A percentile compares a stretch with the other conserved stretches of the same genome.
These are phyloP conservation scores for Atta cephalotes DNA, from an alignment of 1,140 invertebrate species.

Conservation along the genomic window DNA sequence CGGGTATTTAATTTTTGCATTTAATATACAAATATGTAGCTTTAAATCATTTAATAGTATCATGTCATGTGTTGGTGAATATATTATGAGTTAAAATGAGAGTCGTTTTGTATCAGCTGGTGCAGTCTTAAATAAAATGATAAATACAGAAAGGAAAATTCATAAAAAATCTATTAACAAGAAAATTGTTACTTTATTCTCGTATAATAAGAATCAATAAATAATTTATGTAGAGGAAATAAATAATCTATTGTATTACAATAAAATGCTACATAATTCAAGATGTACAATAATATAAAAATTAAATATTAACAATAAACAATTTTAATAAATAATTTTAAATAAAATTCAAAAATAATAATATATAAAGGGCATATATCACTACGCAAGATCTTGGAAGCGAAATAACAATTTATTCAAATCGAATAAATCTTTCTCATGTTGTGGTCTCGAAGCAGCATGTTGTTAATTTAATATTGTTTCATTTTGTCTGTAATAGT, in stretches of 20 bases:
- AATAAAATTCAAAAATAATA: no score
- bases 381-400: no score
- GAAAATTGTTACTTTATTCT: background rate
- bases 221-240: no score
- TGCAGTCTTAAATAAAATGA: background rate
- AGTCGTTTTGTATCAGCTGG: background rate
- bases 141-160: background rate
- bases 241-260: no score
- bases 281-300: background rate
- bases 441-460: no score
- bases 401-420: no score
- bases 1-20: background rate
- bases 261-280: background rate
- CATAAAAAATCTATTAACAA: background rate
- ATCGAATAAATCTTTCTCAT: no score
- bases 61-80: background rate
- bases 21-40: conserved; percentile 12
- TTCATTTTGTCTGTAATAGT: no score
- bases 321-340: no score
- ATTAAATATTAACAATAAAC: background rate
- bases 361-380: no score
- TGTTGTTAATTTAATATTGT: no score
- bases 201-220: no score
- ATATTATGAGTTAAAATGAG: background rate
- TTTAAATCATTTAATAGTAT: conserved; percentile 3